Percentiles rank a stretch among this genome's conserved stretches.
These are phyloP conservation scores for Todus mexicanus DNA, from an alignment of 2,797 vertebrate species.

Conservation along the genomic window DNA sequence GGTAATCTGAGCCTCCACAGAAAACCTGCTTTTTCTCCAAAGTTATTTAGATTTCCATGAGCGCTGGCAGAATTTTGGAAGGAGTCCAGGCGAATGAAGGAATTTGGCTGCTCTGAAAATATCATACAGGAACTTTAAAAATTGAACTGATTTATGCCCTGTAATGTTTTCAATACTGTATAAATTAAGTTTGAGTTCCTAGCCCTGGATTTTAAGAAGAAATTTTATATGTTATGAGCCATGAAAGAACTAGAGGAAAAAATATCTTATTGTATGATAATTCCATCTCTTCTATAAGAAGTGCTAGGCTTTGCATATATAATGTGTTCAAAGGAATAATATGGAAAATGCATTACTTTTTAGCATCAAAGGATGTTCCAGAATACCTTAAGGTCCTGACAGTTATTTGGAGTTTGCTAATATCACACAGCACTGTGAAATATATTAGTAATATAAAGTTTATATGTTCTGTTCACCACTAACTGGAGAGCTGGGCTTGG, in stretches of 20 bases:
- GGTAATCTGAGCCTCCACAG: slow-evolving; percentile 75
- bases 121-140: slow-evolving; percentile 74
- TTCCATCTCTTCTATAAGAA: slow-evolving; percentile 50
- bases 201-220: slow-evolving; percentile 69
- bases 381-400: slow-evolving; percentile 60
- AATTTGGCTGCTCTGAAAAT: slow-evolving; percentile 75
- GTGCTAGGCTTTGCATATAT: slow-evolving; percentile 65
- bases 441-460: slow-evolving; percentile 30
- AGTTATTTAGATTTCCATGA: slow-evolving; percentile 81
- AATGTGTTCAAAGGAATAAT: slow-evolving; percentile 59
- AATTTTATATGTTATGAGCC: slow-evolving; percentile 68
- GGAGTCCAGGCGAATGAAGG: slow-evolving; percentile 71
- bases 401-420: slow-evolving; percentile 36
- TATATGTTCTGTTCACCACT: neutral
- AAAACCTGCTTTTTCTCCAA: slow-evolving; percentile 81
- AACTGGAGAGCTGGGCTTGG: neutral
- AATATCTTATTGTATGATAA: slow-evolving; percentile 61
- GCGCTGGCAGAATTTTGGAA: slow-evolving; percentile 76
- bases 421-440: slow-evolving; percentile 51
- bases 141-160: slow-evolving; percentile 77
- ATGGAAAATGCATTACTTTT: slow-evolving; percentile 46
- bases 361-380: slow-evolving; percentile 63
- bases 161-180: slow-evolving; percentile 79
- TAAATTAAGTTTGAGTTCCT: slow-evolving; percentile 76
- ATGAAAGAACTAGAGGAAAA: slow-evolving; percentile 64